A percentile compares a stretch with the other conserved stretches of the same genome.
Conservation (phyloP, 2,888 invertebrate genomes). For the Aphidoletes aphidimyza region DNA sequence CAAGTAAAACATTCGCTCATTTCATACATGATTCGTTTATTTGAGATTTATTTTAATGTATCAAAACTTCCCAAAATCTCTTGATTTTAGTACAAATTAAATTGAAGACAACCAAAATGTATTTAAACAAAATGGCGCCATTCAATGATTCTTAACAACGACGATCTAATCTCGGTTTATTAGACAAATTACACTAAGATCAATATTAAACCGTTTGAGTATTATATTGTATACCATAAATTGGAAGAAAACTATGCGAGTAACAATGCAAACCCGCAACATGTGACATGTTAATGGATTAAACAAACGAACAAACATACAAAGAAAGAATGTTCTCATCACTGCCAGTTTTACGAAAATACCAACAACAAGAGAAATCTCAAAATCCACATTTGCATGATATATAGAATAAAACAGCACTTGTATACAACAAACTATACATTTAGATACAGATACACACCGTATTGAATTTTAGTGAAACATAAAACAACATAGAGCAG, state of each 20-base stretch:
- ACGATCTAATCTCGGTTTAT: background rate
- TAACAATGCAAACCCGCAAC: too few species aligned
- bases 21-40: background rate
- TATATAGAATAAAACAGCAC: background rate
- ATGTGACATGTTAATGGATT: too few species aligned
- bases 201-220: background rate
- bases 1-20: too few species aligned
- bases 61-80: background rate
- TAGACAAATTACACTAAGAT: background rate
- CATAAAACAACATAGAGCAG: too few species aligned
- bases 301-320: background rate
- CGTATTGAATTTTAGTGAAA: background rate
- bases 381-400: background rate
- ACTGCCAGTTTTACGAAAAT: constrained; percentile 23
- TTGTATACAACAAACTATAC: constrained; percentile 14
- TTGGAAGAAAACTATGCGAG: background rate
- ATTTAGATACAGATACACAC: background rate
- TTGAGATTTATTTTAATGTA: background rate
- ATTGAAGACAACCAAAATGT: too few species aligned
- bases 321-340: constrained; percentile 1
- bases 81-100: background rate
- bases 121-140: too few species aligned
- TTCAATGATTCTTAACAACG: background rate
- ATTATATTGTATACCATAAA: background rate
- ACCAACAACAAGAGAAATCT: background rate